phyloP scores from a whole-genome alignment of 2,797 vertebrate genomes.

The Parambassis ranga region DNA sequence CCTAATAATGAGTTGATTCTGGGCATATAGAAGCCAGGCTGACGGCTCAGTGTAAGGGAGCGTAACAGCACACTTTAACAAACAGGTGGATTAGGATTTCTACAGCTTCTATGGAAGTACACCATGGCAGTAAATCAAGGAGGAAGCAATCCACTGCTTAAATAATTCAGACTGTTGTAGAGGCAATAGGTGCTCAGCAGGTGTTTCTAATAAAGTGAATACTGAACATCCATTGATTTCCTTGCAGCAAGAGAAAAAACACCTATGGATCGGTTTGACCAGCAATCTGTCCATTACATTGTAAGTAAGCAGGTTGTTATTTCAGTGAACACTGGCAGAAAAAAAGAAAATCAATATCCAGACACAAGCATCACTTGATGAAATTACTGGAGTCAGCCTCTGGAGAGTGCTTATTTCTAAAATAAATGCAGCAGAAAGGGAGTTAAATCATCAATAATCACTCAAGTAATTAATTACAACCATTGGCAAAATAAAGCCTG shows the following conservation, averaged over 20 bases:
- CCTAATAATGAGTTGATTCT: no score
- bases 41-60: no score
- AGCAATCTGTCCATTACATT: conserved; percentile 48
- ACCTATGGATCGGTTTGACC: conserved; percentile 24
- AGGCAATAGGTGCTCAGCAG: background rate
- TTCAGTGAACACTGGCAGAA: conserved; percentile 34
- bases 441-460: conserved; percentile 50
- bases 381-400: conserved; percentile 42
- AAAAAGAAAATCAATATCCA: conserved; percentile 59
- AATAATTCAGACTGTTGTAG: background rate
- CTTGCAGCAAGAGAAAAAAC: conserved; percentile 8
- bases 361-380: conserved; percentile 34
- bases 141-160: background rate
- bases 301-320: conserved; percentile 23
- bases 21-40: no score
- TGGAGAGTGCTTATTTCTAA: conserved; percentile 37
- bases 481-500: background rate
- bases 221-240: conserved; percentile 15
- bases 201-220: conserved; percentile 2
- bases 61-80: background rate
- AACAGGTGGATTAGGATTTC: background rate
- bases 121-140: background rate
- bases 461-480: conserved; percentile 27
- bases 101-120: background rate
- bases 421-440: conserved; percentile 29